Conservation (phyloP, 2,797 vertebrate genomes). For the Hydrocynus forskahlii region DNA sequence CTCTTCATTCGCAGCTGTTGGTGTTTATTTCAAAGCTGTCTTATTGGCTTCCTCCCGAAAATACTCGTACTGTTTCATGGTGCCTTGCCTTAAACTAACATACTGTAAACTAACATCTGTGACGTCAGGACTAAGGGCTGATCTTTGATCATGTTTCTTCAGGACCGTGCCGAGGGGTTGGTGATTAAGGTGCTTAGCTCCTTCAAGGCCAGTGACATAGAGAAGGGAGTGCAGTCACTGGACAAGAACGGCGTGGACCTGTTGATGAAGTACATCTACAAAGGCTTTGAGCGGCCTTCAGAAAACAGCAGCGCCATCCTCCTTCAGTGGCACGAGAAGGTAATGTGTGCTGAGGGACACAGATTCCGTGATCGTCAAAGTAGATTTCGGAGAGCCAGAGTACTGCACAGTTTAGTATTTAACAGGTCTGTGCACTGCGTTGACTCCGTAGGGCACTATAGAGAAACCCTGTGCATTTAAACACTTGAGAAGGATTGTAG, state of each 20-base stretch:
- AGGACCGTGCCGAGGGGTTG: slow-evolving; percentile 95
- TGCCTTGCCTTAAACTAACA: too few relatives aligned
- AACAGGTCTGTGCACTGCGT: too few relatives aligned
- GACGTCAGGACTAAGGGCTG: too few relatives aligned
- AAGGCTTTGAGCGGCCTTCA: slow-evolving; percentile 95
- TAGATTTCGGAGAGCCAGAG: neutral
- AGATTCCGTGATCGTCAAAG: neutral
- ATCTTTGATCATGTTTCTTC: slow-evolving; percentile 30
- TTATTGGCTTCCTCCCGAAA: too few relatives aligned
- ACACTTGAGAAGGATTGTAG: neutral
- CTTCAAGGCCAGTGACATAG: slow-evolving; percentile 95
- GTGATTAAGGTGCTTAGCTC: slow-evolving; percentile 96
- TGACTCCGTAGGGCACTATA: neutral
- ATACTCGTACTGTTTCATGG: too few relatives aligned
- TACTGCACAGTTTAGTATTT: too few relatives aligned
- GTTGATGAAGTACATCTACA: slow-evolving; percentile 99
- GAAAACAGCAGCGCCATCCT: slow-evolving; percentile 97
- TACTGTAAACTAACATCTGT: too few relatives aligned
- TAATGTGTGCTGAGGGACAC: slow-evolving; percentile 55
- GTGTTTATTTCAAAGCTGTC: too few relatives aligned
- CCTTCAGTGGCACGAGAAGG: slow-evolving; percentile 98
- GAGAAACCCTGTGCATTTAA: neutral
- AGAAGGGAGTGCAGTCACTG: slow-evolving; percentile 94
- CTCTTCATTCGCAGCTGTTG: too few relatives aligned
- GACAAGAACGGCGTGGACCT: slow-evolving; percentile 94